Conservation (phyloP, 2,888 invertebrate genomes). For the Drosophila subquinaria region DNA sequence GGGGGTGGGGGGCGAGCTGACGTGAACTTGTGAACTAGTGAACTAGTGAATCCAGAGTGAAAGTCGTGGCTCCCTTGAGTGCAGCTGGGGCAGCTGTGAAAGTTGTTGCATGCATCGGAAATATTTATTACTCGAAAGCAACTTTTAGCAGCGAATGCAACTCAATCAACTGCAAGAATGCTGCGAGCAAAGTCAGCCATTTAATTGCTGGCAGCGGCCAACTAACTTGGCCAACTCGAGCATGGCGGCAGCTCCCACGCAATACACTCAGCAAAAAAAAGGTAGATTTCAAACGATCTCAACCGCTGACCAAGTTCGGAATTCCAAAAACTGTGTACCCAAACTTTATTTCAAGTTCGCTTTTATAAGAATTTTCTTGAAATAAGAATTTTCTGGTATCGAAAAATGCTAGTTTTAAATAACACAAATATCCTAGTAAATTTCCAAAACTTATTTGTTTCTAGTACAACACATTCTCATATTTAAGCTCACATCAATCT, state of each 20-base stretch:
- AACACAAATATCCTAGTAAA: too few species aligned
- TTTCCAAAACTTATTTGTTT: too few species aligned
- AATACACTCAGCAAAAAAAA: background rate
- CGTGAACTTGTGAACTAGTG: slow-evolving; percentile 6
- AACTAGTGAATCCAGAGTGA: slow-evolving; percentile 2
- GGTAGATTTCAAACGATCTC: too few species aligned
- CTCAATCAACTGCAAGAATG: slow-evolving; percentile 56
- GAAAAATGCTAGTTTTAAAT: too few species aligned
- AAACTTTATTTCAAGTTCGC: too few species aligned
- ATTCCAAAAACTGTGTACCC: too few species aligned
- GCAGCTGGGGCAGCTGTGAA: slow-evolving; percentile 3
- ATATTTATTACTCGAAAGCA: slow-evolving; percentile 40
- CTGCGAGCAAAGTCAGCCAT: slow-evolving; percentile 9
- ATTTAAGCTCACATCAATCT: too few species aligned
- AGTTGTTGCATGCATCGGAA: slow-evolving; percentile 31
- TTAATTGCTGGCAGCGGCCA: slow-evolving; percentile 41
- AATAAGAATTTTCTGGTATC: too few species aligned
- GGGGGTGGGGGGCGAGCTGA: background rate
- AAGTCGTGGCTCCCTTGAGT: slow-evolving; percentile 3
- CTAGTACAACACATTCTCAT: too few species aligned
- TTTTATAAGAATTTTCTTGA: too few species aligned
- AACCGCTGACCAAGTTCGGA: too few species aligned
- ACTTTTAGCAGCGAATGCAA: slow-evolving; percentile 56
- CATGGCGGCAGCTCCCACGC: background rate
- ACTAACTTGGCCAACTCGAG: slow-evolving; percentile 20